Conservation (phyloP, 2,797 vertebrate genomes). For the Spheniscus humboldti region DNA sequence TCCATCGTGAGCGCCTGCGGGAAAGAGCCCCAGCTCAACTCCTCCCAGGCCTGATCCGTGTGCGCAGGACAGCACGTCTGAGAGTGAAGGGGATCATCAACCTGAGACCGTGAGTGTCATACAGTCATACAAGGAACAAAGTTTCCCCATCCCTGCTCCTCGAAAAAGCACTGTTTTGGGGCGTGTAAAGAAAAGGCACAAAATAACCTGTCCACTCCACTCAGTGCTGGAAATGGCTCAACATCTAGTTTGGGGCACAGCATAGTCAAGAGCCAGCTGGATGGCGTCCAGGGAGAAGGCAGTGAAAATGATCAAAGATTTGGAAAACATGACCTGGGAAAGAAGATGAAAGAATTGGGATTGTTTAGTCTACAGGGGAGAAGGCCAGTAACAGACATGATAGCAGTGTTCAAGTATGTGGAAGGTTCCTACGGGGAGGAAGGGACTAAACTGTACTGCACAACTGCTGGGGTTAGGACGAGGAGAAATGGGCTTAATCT, state of each 20-base stretch:
- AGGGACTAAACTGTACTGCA: neutral
- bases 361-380: slow-evolving; percentile 52
- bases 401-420: slow-evolving; percentile 36
- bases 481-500: neutral
- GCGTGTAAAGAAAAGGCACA: neutral
- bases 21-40: neutral
- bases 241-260: neutral
- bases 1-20: accelerated
- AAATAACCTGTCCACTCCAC: neutral
- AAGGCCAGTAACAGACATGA: slow-evolving; percentile 21
- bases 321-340: slow-evolving; percentile 26
- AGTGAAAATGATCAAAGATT: slow-evolving; percentile 22
- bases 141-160: neutral
- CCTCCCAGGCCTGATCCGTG: accelerated
- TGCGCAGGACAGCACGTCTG: accelerated
- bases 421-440: neutral
- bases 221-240: neutral
- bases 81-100: accelerated
- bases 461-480: neutral
- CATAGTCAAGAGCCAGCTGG: slow-evolving; percentile 16
- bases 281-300: neutral
- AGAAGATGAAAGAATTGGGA: slow-evolving; percentile 31
- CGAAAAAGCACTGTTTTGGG: neutral
- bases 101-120: accelerated
- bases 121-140: neutral